Evolutionary conservation across 2,888 invertebrate genomes (phyloP), one percentile per base, ranked within the genome.

Genomic region (Sceliomorpha sp.): DNA sequence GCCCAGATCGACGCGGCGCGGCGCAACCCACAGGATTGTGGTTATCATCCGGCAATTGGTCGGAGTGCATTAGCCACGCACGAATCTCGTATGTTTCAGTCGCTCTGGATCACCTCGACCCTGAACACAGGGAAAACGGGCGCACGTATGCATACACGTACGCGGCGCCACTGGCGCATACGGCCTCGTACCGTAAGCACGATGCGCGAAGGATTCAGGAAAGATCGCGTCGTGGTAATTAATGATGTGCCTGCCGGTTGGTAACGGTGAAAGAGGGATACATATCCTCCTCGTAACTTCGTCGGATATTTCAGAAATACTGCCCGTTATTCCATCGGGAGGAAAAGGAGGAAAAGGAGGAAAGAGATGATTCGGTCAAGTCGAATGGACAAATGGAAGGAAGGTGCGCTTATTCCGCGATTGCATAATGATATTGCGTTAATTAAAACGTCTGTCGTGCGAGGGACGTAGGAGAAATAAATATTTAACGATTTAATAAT

Each of bases 21-120:
- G 42, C 50, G 27, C 55, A 51, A 47, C 60, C 68, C 70, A 75
- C 77, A 71, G 75, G 80, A 82, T 81, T 79, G 79, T 76, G 80
- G 79, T 79, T 78, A 80, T 80, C 80, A 74, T 72, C 70, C 51
- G 48, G 79, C 79, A 76, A 81, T 79, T 77, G 81, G 76, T 79
- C 76, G 76, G 74, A 77, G 72, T 75, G 75, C 76, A 79, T 82
- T 82, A 79, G 81, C 77, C 73, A 83, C 79, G 81, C 81, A 81
- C 78, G 81, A 78, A 77, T 71, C 69, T 64, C 50, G 44, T 39
- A 37, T 53, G 58, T 63, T 66, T 58, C 58, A 51, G 73, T 72
- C 56, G 67, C 70, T 72, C 72, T 67, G 68, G 66, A 72, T 72
- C 60, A 62, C 40, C 56, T 56, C 51, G 58, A 70, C 62, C 48